Evolutionary conservation across 2,797 vertebrate species (phyloP), one percentile per base, ranked within the genome.

Genomic region (Pelobates cultripes): DNA sequence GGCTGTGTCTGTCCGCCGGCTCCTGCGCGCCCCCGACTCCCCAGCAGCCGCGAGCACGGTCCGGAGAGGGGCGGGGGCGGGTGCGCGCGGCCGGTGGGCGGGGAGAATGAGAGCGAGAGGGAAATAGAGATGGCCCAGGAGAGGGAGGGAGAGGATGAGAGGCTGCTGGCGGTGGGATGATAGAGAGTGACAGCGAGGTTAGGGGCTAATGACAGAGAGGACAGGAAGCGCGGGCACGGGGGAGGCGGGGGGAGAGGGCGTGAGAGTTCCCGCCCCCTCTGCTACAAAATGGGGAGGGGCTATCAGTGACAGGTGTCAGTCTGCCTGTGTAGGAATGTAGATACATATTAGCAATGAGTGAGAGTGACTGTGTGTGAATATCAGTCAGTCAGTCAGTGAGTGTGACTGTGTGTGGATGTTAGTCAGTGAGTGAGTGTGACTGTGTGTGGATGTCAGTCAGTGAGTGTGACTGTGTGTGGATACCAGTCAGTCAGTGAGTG

Each of bases 31-130:
- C 82, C 71, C 70, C 64, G 75, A 53, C 72, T 78, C 61, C 42
- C 75, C 7, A 64, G 57, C 70, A 55, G 95, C 95, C 88, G 96
- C 47, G 47, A 51, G 5, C 47, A 10, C 47, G 10, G 47, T 51
- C 47, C 5, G 5, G 5, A 51, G 47, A 51, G 47, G 47, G 47
- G 10, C 47, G 5, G 47, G 96, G 96, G 94, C 17, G 95, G n/a
- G 79, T 75, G 14, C 70, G 71, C 78, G 70, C 78, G 4, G n/a
- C n/a, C 61, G n/a, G 47, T 51, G 60, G 64, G 70, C 40, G 8
- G 40, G 61, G 57, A 64, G 28, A 42, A 45, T 6, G 72, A 10
- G 57, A 28, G 53, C 51, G 72, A 41, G 2, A 7, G 3, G 7
- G 45, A 7, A 7, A 28, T 7, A 71, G 66, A 47, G 70, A 14